phyloP scores from a whole-genome alignment of 2,113 vertebrate genomes.

The Puntigrus tetrazona region DNA sequence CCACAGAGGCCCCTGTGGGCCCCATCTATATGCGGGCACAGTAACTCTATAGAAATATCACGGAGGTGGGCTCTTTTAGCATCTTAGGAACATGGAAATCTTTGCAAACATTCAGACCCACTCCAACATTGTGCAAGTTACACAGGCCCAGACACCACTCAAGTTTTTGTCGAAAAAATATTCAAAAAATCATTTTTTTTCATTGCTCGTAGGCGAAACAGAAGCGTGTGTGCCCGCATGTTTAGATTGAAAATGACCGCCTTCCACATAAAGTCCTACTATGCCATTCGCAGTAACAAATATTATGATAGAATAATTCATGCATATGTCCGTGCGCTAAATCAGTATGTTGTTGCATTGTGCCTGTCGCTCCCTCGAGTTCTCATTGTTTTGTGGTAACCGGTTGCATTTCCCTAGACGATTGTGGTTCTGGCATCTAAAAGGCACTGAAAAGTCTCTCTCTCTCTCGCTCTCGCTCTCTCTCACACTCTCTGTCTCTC shows the following conservation, averaged over 20 bases:
- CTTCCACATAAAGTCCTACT: not conserved
- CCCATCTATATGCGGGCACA: not conserved
- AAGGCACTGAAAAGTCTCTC: not conserved
- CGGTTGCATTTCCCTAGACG: not conserved
- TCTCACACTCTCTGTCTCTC: too few relatives aligned
- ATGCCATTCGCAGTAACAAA: not conserved
- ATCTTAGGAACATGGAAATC: not conserved
- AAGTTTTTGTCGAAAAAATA: not conserved
- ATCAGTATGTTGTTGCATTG: not conserved
- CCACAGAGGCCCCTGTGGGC: not conserved
- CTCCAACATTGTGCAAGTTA: not conserved
- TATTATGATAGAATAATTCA: conserved; percentile 12
- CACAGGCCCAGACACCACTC: not conserved
- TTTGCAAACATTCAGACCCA: not conserved
- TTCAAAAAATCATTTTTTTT: not conserved
- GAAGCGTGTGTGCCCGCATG: not conserved
- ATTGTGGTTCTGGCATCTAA: not conserved
- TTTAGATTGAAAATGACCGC: not conserved
- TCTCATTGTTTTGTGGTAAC: conserved; percentile 8
- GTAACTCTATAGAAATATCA: not conserved
- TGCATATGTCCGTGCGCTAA: conserved; percentile 3
- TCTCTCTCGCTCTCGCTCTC: too few relatives aligned
- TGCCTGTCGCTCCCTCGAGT: not conserved
- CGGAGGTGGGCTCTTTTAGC: not conserved
- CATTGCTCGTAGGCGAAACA: not conserved